Conservation (phyloP, 2,113 vertebrate species). For the Ardeotis arabs region DNA sequence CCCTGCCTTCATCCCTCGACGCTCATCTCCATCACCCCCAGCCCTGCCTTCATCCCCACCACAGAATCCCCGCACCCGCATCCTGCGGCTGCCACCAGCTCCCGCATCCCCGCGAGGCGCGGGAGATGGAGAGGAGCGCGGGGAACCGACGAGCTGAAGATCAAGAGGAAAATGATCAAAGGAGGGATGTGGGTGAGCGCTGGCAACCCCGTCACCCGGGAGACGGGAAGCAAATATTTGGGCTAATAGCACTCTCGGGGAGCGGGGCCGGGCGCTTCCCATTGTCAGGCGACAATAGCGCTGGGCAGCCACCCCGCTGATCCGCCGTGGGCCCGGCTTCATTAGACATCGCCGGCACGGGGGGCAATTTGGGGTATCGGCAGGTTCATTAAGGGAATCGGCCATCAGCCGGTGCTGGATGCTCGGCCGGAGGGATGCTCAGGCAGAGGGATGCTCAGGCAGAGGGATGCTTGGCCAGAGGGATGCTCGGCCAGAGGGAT, state of each 20-base stretch:
- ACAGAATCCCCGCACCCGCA: accelerated
- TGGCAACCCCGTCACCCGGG: constrained; percentile 55
- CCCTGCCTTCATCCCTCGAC: not conserved
- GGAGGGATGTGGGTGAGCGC: constrained; percentile 54
- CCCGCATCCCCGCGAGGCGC: not conserved
- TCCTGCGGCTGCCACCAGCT: not conserved
- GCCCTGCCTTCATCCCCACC: not conserved
- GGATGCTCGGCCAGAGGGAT: not conserved
- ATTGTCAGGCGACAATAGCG: not conserved
- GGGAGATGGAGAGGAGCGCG: not conserved
- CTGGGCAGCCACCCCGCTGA: not conserved
- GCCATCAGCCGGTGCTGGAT: accelerated
- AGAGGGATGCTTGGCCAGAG: not conserved
- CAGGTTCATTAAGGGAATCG: not conserved
- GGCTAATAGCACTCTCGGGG: constrained; percentile 24
- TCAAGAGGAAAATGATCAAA: constrained; percentile 58
- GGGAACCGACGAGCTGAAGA: not conserved
- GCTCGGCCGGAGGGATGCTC: accelerated
- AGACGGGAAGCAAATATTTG: constrained; percentile 62
- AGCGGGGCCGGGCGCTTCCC: not conserved
- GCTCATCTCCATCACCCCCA: not conserved
- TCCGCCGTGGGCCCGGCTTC: not conserved
- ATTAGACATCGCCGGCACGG: not conserved
- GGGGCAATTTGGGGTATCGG: not conserved
- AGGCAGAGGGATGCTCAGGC: accelerated